Evolutionary conservation across 2,797 vertebrate genomes (phyloP).

Genomic region (Megaceryle alcyon): DNA sequence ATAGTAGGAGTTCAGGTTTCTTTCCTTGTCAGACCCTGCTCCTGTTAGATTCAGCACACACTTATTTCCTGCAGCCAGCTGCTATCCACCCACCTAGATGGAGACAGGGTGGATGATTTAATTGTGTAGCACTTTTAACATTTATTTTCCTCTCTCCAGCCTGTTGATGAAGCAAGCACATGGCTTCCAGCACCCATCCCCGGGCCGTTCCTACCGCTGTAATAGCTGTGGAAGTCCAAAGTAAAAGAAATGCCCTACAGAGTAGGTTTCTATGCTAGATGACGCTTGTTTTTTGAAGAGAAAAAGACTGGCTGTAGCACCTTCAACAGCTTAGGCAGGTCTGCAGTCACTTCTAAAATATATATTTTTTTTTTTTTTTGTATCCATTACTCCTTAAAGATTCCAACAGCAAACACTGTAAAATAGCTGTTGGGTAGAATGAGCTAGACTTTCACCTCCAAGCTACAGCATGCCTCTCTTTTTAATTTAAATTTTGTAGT

Average conservation of each 20-base stretch:
- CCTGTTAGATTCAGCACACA: not conserved
- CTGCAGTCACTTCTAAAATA: not conserved
- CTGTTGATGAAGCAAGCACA: not conserved
- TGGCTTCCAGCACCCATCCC: not conserved
- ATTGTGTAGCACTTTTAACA: not conserved
- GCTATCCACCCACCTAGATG: not conserved
- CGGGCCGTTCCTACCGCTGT: not conserved
- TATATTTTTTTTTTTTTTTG: not conserved
- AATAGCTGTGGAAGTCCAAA: not conserved
- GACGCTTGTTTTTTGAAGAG: not conserved
- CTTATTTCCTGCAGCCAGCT: not conserved
- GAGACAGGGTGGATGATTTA: not conserved
- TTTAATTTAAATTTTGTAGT: not conserved
- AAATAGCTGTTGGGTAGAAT: not conserved
- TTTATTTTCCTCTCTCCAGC: not conserved
- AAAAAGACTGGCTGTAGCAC: not conserved
- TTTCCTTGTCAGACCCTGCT: not conserved
- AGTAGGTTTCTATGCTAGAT: not conserved
- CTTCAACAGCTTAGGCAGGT: not conserved
- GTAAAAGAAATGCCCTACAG: not conserved
- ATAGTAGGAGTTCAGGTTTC: not conserved
- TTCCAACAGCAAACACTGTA: not conserved
- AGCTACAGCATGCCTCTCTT: not conserved
- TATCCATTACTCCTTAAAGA: not conserved
- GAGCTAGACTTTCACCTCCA: not conserved